These are phyloP conservation scores for Drosophila basisetae DNA, from an alignment of 2,888 invertebrate genomes.

Conservation along the genomic window DNA sequence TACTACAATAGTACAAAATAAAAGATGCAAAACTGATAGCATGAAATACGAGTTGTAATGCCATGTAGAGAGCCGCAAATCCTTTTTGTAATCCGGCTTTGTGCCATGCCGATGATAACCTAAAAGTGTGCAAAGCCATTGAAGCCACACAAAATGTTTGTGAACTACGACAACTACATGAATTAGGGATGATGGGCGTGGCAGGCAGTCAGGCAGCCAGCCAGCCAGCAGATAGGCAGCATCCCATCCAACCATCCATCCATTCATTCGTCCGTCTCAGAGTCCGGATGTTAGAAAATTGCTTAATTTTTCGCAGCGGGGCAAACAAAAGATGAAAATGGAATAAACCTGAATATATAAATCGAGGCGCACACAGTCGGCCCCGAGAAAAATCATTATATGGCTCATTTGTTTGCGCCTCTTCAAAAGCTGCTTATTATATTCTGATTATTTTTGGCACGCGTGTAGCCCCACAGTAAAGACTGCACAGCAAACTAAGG, in stretches of 20 bases:
- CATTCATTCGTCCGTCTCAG: not conserved
- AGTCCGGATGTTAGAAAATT: constrained; percentile 58
- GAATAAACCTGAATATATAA: constrained; percentile 50
- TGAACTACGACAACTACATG: constrained; percentile 58
- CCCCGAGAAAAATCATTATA: constrained; percentile 67
- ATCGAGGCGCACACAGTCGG: constrained; percentile 39
- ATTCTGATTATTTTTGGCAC: constrained; percentile 74
- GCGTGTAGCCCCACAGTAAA: constrained; percentile 45
- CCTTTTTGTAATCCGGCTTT: constrained; percentile 75
- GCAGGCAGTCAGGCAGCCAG: not conserved
- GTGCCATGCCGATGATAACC: constrained; percentile 66
- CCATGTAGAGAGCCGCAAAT: constrained; percentile 66
- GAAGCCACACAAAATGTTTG: constrained; percentile 56
- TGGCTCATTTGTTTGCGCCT: constrained; percentile 75
- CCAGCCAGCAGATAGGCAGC: not conserved
- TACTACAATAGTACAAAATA: constrained; percentile 5
- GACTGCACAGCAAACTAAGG: not conserved
- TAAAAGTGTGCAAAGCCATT: constrained; percentile 74
- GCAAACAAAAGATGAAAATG: constrained; percentile 11
- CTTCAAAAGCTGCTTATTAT: constrained; percentile 71
- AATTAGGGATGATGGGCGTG: constrained; percentile 5
- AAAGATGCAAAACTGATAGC: constrained; percentile 31
- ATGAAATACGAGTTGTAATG: constrained; percentile 56
- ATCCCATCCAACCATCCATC: not conserved
- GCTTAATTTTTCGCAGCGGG: constrained; percentile 65